phyloP scores from a whole-genome alignment of 2,888 invertebrate species.

The Cephus spinipes region DNA sequence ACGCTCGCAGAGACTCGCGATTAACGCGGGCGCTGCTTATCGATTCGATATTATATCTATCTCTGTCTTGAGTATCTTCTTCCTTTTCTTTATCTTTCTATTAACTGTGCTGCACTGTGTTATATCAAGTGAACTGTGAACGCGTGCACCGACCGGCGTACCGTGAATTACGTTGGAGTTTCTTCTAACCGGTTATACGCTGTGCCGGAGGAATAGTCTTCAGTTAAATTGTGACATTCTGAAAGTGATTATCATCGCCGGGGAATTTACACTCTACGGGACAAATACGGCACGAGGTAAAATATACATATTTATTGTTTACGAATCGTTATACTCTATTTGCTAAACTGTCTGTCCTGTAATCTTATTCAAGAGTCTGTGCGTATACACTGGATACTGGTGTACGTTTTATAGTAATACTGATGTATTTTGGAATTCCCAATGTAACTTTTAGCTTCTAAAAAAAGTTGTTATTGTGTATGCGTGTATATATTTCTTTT shows the following conservation, averaged over 20 bases:
- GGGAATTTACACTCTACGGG: not conserved
- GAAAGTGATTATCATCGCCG: not conserved
- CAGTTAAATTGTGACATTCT: not conserved
- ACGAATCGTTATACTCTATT: not conserved
- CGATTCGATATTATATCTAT: slow-evolving; percentile 30
- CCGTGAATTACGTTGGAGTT: not conserved
- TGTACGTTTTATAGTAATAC: not conserved
- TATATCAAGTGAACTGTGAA: not conserved
- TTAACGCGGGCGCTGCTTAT: slow-evolving; percentile 45
- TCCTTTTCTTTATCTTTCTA: not conserved
- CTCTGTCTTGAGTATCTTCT: not conserved
- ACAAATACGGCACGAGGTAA: not conserved
- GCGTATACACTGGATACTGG: not conserved
- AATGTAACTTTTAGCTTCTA: not conserved
- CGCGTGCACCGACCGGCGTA: not conserved
- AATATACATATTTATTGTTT: not conserved
- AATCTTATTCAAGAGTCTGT: not conserved
- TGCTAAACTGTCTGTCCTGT: not conserved
- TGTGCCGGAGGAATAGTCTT: not conserved
- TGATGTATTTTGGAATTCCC: not conserved
- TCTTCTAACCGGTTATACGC: not conserved
- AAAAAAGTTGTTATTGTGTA: not conserved
- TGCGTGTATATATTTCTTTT: not conserved
- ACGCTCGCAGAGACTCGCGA: not conserved
- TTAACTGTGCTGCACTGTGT: not conserved